Conservation (phyloP, 2,113 vertebrate genomes). For the Sylvilagus bachmani region DNA sequence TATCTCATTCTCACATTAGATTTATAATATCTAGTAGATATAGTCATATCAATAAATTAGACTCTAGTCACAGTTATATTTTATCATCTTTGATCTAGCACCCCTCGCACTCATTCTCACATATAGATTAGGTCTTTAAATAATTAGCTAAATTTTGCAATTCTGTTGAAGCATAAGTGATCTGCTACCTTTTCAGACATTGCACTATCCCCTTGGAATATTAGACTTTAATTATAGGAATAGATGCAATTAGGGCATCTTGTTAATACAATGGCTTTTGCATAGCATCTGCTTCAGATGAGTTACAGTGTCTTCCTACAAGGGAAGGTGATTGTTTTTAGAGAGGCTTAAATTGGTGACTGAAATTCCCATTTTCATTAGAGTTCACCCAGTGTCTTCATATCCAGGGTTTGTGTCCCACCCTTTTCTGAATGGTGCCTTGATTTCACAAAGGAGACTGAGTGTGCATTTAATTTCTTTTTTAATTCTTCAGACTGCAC, state of each 20-base stretch:
- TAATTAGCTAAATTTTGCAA: not conserved
- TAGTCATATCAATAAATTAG: not conserved
- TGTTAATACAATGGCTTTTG: not conserved
- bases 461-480: not conserved
- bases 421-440: not conserved
- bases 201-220: not conserved
- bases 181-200: not conserved
- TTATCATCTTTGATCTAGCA: not conserved
- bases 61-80: not conserved
- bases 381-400: not conserved
- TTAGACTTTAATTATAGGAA: not conserved
- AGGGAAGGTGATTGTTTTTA: not conserved
- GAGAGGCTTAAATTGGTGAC: not conserved
- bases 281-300: not conserved
- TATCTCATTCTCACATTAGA: slow-evolving; percentile 5
- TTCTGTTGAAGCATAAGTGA: not conserved
- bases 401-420: not conserved
- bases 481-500: not conserved
- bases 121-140: not conserved
- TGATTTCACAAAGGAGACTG: not conserved
- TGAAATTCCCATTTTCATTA: not conserved
- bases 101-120: not conserved
- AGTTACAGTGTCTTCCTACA: not conserved
- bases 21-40: not conserved
- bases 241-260: not conserved